phyloP scores from a whole-genome alignment of 2,888 invertebrate genomes.

The Ceraclea dissimilis region DNA sequence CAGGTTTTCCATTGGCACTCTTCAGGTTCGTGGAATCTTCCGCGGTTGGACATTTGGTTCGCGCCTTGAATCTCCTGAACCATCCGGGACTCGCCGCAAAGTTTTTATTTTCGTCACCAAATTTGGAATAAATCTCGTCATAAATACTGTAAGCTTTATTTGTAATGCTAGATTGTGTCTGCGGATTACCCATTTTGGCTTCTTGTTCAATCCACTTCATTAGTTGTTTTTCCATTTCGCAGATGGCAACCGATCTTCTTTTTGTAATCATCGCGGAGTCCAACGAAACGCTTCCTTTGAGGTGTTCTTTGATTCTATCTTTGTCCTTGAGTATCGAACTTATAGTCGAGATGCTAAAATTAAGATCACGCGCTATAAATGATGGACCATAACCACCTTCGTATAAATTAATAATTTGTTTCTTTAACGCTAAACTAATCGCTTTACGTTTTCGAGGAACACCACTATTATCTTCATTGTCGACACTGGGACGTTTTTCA shows the following conservation, averaged over 20 bases:
- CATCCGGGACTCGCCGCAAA: background rate
- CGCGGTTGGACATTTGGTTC: background rate
- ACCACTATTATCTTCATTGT: background rate
- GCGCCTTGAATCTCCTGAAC: background rate
- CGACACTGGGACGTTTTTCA: background rate
- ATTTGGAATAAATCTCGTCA: background rate
- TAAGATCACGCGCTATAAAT: background rate
- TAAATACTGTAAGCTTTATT: background rate
- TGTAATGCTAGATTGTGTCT: background rate
- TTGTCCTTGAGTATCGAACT: slow-evolving; percentile 1
- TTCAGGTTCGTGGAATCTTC: background rate
- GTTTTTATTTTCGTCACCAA: background rate
- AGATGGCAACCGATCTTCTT: background rate
- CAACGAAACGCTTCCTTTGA: background rate
- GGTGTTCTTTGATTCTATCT: background rate
- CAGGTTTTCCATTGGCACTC: background rate
- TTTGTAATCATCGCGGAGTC: background rate
- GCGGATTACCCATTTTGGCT: background rate
- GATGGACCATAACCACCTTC: background rate
- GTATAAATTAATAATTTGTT: background rate
- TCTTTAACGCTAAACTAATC: background rate
- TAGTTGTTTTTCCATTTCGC: background rate
- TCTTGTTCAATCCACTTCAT: background rate
- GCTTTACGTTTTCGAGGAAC: background rate
- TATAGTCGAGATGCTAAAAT: background rate